Conservation (phyloP, 2,113 vertebrate genomes). For the Oplegnathus fasciatus region DNA sequence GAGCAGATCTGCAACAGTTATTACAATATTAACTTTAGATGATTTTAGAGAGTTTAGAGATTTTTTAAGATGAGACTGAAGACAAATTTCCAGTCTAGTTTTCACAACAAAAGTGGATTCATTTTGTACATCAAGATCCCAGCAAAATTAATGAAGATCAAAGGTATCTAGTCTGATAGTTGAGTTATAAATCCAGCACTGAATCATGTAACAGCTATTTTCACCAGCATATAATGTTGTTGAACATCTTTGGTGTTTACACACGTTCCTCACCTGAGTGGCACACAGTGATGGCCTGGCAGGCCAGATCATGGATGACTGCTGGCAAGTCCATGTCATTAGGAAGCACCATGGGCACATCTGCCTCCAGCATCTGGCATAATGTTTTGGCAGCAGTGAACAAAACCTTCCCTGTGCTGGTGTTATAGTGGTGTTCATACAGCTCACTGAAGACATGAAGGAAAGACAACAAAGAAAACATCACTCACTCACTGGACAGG, state of each 20-base stretch:
- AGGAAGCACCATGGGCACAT: conserved; percentile 87
- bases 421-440: conserved; percentile 87
- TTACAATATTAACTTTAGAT: background rate
- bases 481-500: no score
- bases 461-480: background rate
- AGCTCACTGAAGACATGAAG: conserved; percentile 80
- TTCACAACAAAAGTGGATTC: background rate
- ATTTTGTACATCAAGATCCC: background rate
- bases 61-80: background rate
- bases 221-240: background rate
- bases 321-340: conserved; percentile 87
- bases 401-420: conserved; percentile 87
- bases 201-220: background rate
- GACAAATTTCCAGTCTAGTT: background rate
- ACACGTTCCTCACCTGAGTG: conserved; percentile 85
- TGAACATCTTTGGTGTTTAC: background rate
- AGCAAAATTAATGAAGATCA: background rate
- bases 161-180: background rate
- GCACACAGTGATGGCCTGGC: conserved; percentile 91
- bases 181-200: background rate
- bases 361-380: conserved; percentile 91
- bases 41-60: no score
- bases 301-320: conserved; percentile 88
- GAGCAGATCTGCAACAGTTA: conserved; percentile 87
- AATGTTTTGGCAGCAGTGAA: conserved; percentile 89